phyloP scores from a whole-genome alignment of 53 echinoderm and acorn worm genomes.

The Antedon mediterranea region DNA sequence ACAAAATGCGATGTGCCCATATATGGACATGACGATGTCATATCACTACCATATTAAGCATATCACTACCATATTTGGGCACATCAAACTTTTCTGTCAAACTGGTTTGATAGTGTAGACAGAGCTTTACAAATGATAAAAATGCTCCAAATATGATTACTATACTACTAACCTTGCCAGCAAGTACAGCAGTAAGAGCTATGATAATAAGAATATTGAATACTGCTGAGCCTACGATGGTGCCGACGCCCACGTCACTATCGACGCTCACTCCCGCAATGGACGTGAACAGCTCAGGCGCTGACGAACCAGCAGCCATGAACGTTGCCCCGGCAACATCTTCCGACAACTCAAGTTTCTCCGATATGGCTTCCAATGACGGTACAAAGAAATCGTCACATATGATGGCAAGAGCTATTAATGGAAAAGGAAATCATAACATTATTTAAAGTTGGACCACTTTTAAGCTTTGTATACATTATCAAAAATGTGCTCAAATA shows the following conservation, averaged over 20 bases:
- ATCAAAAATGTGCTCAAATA: too few relatives aligned
- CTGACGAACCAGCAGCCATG: slow-evolving; percentile 98
- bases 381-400: slow-evolving; percentile 99
- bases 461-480: too few relatives aligned
- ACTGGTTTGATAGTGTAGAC: too few relatives aligned
- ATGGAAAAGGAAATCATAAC: too few relatives aligned
- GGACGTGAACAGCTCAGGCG: slow-evolving; percentile 90
- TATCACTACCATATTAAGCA: too few relatives aligned
- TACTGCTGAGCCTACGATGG: slow-evolving; percentile 96
- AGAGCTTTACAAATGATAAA: too few relatives aligned
- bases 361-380: slow-evolving; percentile 92
- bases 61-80: too few relatives aligned
- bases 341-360: slow-evolving; percentile 84
- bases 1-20: too few relatives aligned
- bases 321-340: slow-evolving; percentile 98
- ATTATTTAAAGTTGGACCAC: too few relatives aligned
- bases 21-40: too few relatives aligned
- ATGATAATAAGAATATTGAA: slow-evolving; percentile 98
- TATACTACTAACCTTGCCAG: slow-evolving; percentile 65
- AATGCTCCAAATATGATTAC: too few relatives aligned
- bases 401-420: slow-evolving; percentile 89
- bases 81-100: too few relatives aligned
- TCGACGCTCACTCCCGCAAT: slow-evolving; percentile 66
- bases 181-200: slow-evolving; percentile 77
- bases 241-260: slow-evolving; percentile 93